Conservation (phyloP, 2,113 vertebrate genomes). For the Mesembrinibis cayennensis region DNA sequence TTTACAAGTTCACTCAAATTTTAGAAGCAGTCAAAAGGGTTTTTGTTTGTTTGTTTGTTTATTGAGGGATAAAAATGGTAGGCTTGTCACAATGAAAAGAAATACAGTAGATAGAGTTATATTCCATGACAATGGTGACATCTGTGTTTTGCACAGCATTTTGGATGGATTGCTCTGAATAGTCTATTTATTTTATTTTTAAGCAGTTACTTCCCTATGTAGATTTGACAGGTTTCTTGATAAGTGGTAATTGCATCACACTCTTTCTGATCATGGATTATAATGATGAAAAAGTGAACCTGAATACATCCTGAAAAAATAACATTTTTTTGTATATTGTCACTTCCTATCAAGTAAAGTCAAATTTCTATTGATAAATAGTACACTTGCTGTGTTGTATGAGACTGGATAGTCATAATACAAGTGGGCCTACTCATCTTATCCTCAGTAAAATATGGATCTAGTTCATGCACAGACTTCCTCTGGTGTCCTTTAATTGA, state of each 20-base stretch:
- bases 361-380: neutral
- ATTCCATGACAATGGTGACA: neutral
- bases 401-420: neutral
- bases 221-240: conserved; percentile 4
- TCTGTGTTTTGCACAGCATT: conserved; percentile 8
- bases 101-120: neutral
- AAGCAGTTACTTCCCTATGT: neutral
- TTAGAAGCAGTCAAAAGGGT: neutral
- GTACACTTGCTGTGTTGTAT: neutral
- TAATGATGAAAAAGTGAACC: neutral
- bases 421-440: neutral
- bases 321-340: neutral
- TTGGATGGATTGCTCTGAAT: neutral
- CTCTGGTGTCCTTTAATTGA: conserved; percentile 32
- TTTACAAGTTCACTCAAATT: neutral
- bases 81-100: conserved; percentile 9
- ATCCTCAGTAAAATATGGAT: conserved; percentile 3
- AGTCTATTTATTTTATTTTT: conserved; percentile 10
- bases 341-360: neutral
- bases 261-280: neutral
- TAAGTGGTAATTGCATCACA: neutral
- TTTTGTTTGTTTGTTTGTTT: neutral
- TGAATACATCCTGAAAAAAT: neutral
- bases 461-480: neutral
- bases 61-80: neutral